Percentiles rank a stretch among this genome's conserved stretches.
phyloP scores from a whole-genome alignment of 2,113 vertebrate species.

The Alaudala cheleensis region DNA sequence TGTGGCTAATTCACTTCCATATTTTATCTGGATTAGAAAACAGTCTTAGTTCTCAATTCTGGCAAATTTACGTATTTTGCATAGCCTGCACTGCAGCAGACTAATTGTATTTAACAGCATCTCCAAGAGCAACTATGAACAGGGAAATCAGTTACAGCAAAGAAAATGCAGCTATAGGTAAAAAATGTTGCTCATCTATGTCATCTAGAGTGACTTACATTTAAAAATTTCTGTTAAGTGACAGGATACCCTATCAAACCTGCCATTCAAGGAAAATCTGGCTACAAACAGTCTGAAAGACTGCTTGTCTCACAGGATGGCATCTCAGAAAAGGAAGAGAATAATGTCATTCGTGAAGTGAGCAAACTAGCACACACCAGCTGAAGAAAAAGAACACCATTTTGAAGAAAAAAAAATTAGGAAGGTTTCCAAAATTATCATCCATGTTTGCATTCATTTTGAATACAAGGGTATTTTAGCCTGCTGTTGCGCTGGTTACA shows the following conservation, averaged over 20 bases:
- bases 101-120: neutral
- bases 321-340: neutral
- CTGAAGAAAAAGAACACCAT: neutral
- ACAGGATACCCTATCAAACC: neutral
- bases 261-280: neutral
- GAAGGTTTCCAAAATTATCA: neutral
- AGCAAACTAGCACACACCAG: neutral
- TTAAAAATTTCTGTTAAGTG: neutral
- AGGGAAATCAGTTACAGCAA: neutral
- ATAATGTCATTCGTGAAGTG: neutral
- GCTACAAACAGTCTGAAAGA: neutral
- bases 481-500: accelerated
- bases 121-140: neutral
- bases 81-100: neutral
- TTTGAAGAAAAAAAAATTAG: neutral
- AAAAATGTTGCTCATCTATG: neutral
- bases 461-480: neutral
- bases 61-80: neutral
- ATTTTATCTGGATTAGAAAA: neutral
- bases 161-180: neutral
- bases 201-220: neutral
- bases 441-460: neutral
- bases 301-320: neutral
- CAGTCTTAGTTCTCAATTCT: neutral
- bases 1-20: neutral